A percentile compares a stretch with the other conserved stretches of the same genome.
phyloP scores from a whole-genome alignment of 2,888 invertebrate genomes.

The Drosophila leonis region DNA sequence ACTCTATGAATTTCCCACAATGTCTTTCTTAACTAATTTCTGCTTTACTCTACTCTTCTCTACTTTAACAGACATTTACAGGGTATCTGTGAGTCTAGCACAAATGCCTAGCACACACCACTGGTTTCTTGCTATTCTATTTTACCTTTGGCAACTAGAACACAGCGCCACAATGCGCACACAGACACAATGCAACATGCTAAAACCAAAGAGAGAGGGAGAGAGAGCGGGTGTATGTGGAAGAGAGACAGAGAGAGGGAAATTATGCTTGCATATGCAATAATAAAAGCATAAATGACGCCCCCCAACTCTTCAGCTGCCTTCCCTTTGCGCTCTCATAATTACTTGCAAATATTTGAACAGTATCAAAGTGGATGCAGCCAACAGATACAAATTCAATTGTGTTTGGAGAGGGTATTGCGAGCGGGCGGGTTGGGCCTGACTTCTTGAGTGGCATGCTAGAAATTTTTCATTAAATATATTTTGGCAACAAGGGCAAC shows the following conservation, averaged over 20 bases:
- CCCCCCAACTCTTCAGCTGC: not conserved
- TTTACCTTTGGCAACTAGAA: constrained; percentile 57
- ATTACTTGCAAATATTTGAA: constrained; percentile 72
- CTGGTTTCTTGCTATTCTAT: constrained; percentile 26
- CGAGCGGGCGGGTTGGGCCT: not conserved
- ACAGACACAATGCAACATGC: constrained; percentile 33
- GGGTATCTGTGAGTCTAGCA: not conserved
- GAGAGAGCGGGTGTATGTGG: not conserved
- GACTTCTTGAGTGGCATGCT: constrained; percentile 22
- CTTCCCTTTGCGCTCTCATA: constrained; percentile 30
- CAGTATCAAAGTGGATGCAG: constrained; percentile 30
- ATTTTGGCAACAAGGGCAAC: constrained; percentile 46
- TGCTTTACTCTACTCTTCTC: not conserved
- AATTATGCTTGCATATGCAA: constrained; percentile 48
- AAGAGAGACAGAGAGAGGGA: not conserved
- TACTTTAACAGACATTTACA: not conserved
- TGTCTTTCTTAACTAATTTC: not conserved
- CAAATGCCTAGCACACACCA: not conserved
- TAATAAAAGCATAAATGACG: constrained; percentile 24
- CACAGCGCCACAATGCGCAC: constrained; percentile 44
- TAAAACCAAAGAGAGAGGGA: constrained; percentile 1
- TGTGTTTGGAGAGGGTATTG: not conserved
- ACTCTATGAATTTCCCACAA: not conserved
- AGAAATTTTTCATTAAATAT: constrained; percentile 38
- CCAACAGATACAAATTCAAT: constrained; percentile 20